Base-by-base conservation (phyloP, 2,113 vertebrate genomes). In the Orycteropus afer region DNA sequence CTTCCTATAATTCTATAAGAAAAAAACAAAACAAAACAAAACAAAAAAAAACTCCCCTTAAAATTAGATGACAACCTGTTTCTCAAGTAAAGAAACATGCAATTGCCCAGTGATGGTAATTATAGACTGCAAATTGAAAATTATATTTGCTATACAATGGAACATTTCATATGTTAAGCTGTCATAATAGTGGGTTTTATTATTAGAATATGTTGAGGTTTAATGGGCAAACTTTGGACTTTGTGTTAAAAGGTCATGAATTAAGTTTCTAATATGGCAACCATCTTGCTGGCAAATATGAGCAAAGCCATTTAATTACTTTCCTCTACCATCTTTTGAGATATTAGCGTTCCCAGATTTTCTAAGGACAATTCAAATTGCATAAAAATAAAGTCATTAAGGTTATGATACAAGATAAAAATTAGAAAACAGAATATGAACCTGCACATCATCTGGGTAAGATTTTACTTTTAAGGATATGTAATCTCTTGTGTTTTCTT, bases 231-330 rank as follows among this genome's bases (percentile, higher is more conserved):
- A 93, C 59, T 87, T 96, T 95, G 86, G 37, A 90, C 37, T 87
- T 77, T n/a, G 18, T 96, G 71, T 96, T 93, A 93, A 86, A 89
- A 83, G 61, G 88, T 94, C 78, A 95, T 85, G 89, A 86, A 90
- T 93, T 91, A 77, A 81, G 91, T 90, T 94, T 96, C 37, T 94
- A 89, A 95, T 93, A 93, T 95, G 63, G 61, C n/a, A 93, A 51
- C n/a, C 47, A 94, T 92, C 76, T 84, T 95, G 69, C 57, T 97
- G 22, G 37, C 83, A 45, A 93, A 67, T 90, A 85, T 49, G 10
- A 29, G 71, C 45, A 77, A 92, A 69, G 32, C 11, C n/a, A 86
- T 17, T 80, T 95, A 91, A 95, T 95, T 89, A 79, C 42, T 83
- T 55, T 93, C 29, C 25, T 79, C 12, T 23, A 53, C 74, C 65